Percentiles rank a stretch among this genome's conserved stretches.
Conservation (phyloP, 2,113 vertebrate genomes). For the Gadus chalcogrammus region DNA sequence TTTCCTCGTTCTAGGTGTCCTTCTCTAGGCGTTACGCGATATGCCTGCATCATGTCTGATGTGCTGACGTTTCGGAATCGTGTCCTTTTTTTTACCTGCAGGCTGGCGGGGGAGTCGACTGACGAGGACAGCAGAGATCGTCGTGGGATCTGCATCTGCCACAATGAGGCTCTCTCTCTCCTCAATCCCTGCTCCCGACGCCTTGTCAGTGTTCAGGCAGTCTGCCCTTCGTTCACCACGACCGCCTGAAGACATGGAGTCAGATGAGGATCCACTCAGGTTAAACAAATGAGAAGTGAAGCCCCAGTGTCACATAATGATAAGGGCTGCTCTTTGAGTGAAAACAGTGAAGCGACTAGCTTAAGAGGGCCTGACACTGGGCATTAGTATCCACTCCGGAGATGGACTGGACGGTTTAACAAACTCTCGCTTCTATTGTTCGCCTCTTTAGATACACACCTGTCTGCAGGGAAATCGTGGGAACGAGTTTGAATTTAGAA, state of each 20-base stretch:
- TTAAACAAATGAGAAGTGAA: slow-evolving; percentile 45
- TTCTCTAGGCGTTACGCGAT: too few relatives aligned
- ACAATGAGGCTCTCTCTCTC: slow-evolving; percentile 69
- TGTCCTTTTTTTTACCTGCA: slow-evolving; percentile 34
- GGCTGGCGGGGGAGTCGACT: slow-evolving; percentile 78
- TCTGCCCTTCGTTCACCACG: slow-evolving; percentile 82
- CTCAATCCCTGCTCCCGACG: slow-evolving; percentile 78
- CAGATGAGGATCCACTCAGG: slow-evolving; percentile 84
- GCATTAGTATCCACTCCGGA: too few relatives aligned
- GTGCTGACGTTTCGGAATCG: too few relatives aligned
- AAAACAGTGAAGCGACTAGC: background rate
- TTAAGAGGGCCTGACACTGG: too few relatives aligned
- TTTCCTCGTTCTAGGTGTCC: too few relatives aligned
- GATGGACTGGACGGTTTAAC: too few relatives aligned
- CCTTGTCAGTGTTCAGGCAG: slow-evolving; percentile 84
- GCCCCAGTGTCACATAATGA: too few relatives aligned
- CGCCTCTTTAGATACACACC: too few relatives aligned
- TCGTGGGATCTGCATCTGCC: slow-evolving; percentile 85
- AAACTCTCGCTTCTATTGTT: too few relatives aligned
- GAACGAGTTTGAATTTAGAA: slow-evolving; percentile 78
- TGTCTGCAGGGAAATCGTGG: slow-evolving; percentile 45
- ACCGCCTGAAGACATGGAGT: slow-evolving; percentile 85
- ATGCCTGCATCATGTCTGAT: too few relatives aligned
- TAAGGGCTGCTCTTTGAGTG: background rate
- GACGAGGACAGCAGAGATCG: slow-evolving; percentile 79